phyloP scores from a whole-genome alignment of 2,888 invertebrate species.

The Mythimna ferrago region DNA sequence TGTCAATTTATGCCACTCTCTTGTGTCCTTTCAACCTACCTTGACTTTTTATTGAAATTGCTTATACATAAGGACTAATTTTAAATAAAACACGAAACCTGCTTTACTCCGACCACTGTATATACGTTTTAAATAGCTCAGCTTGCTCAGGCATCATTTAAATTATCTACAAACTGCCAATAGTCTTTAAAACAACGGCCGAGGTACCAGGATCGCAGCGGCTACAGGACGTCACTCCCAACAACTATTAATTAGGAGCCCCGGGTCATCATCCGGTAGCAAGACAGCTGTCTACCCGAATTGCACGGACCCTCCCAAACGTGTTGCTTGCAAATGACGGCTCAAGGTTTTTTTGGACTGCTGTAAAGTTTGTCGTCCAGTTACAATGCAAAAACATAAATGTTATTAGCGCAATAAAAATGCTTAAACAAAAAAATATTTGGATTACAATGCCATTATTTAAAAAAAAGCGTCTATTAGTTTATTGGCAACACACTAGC shows the following conservation, averaged over 20 bases:
- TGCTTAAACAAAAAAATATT: too few relatives aligned
- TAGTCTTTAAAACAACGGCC: slow-evolving; percentile 41
- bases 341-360: slow-evolving; percentile 69
- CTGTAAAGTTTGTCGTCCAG: slow-evolving; percentile 45
- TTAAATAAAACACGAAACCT: not conserved
- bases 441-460: too few relatives aligned
- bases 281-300: slow-evolving; percentile 84
- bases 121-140: not conserved
- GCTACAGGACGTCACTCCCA: slow-evolving; percentile 70
- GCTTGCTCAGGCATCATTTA: slow-evolving; percentile 2
- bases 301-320: slow-evolving; percentile 64
- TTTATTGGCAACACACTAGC: too few relatives aligned
- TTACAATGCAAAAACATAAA: not conserved
- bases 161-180: slow-evolving; percentile 39
- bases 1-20: slow-evolving; percentile 36
- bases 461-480: too few relatives aligned
- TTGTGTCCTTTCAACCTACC: not conserved
- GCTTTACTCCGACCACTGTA: not conserved
- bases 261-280: slow-evolving; percentile 80
- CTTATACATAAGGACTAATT: not conserved
- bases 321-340: slow-evolving; percentile 78
- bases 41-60: not conserved
- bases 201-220: slow-evolving; percentile 56
- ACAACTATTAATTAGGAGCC: slow-evolving; percentile 87
- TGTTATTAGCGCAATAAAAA: not conserved